Percentiles rank a stretch among this genome's conserved stretches.
Evolutionary conservation across 1,140 invertebrate genomes (phyloP).

Genomic region (Formica selysi): DNA sequence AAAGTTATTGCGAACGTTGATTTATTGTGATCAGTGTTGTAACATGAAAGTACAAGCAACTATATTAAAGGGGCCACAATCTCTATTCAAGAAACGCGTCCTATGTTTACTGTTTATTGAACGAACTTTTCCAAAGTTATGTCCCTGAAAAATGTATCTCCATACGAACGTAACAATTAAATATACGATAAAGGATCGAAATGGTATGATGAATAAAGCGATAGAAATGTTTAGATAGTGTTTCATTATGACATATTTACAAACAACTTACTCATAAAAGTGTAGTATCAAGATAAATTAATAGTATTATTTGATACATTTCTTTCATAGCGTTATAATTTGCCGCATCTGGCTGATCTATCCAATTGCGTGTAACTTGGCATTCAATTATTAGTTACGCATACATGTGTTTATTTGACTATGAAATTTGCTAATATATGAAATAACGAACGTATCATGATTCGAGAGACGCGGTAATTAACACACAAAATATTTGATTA

Average conservation of each 20-base stretch:
- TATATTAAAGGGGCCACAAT: background rate
- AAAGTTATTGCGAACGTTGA: conserved; percentile 2
- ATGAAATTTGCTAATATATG: conserved; percentile 2
- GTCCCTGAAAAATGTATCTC: background rate
- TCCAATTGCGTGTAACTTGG: background rate
- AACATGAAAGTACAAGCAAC: conserved; percentile 20
- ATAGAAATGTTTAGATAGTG: conserved; percentile 18
- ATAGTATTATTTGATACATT: conserved; percentile 32
- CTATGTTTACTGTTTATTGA: background rate
- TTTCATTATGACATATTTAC: conserved; percentile 64
- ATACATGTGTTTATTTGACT: background rate
- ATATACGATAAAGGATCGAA: background rate
- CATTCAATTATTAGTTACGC: background rate
- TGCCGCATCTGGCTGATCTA: background rate
- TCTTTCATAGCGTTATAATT: conserved; percentile 45
- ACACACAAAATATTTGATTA: conserved; percentile 8
- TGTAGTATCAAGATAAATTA: conserved; percentile 55
- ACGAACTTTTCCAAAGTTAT: background rate
- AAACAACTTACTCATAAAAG: conserved; percentile 67
- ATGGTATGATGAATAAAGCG: conserved; percentile 30
- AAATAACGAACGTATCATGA: background rate
- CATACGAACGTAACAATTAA: background rate
- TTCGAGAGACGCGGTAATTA: background rate
- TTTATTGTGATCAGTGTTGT: background rate
- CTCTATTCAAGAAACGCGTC: background rate